Evolutionary conservation across 2,113 vertebrate genomes (phyloP).

Genomic region (Tylochromis polylepis): DNA sequence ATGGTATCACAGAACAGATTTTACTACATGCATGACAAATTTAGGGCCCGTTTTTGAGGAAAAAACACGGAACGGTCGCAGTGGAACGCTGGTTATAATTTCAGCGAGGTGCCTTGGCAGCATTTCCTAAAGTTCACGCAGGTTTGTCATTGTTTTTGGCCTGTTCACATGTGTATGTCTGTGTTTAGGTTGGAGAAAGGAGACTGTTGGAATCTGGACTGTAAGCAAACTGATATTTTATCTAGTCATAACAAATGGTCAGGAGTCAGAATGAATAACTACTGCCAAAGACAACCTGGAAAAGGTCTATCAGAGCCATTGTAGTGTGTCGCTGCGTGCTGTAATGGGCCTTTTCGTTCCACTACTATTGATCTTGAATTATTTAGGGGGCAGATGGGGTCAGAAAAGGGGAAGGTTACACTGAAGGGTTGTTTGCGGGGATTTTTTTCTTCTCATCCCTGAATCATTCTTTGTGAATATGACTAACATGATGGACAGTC

Average conservation of each 20-base stretch:
- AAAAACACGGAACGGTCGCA: neutral
- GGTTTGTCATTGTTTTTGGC: constrained; percentile 24
- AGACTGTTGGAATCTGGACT: constrained; percentile 30
- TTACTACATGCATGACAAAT: neutral
- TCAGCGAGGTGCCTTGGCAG: neutral
- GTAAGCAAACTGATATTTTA: constrained; percentile 38
- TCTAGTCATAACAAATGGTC: constrained; percentile 46
- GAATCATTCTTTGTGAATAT: neutral
- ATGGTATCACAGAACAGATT: neutral
- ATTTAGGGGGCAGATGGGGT: neutral
- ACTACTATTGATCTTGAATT: neutral
- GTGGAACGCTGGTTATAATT: neutral
- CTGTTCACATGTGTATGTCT: neutral
- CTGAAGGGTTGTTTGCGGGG: neutral
- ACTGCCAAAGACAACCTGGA: constrained; percentile 34
- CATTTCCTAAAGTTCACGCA: neutral
- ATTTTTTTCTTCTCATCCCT: neutral
- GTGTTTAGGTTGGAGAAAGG: constrained; percentile 29
- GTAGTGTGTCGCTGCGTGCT: neutral
- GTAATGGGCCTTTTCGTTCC: neutral
- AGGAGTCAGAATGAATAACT: neutral
- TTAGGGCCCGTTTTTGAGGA: neutral
- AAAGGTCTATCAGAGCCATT: neutral
- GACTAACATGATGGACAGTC: neutral
- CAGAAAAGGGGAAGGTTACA: neutral